Conservation (phyloP, 2,113 vertebrate species). For the Myotis yumanensis region DNA sequence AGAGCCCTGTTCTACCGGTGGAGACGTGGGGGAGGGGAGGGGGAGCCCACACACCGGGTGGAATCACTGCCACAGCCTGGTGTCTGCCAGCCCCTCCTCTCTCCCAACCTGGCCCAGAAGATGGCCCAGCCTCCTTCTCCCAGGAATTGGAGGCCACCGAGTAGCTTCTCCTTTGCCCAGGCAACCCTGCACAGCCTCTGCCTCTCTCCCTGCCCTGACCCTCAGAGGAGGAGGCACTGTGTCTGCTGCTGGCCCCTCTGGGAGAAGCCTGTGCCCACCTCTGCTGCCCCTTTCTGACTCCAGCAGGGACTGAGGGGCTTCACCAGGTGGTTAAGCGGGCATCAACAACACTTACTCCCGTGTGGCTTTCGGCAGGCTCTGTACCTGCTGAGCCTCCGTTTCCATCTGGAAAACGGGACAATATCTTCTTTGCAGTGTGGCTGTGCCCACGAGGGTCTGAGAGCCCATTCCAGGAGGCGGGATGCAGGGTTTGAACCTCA, state of each 20-base stretch:
- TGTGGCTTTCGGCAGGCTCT: neutral
- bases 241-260: neutral
- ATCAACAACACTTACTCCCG: neutral
- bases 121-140: neutral
- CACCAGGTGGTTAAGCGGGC: neutral
- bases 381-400: neutral
- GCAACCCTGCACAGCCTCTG: neutral
- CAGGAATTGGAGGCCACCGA: neutral
- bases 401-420: neutral
- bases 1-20: too few relatives aligned
- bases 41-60: neutral
- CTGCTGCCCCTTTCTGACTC: neutral
- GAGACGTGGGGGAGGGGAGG: accelerated
- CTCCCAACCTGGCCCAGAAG: neutral
- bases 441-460: neutral
- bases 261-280: too few relatives aligned
- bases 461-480: neutral
- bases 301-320: neutral
- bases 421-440: neutral
- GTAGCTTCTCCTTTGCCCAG: neutral
- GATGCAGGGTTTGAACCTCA: neutral
- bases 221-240: neutral
- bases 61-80: neutral
- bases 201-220: neutral
- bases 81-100: neutral